Percentiles rank a stretch among this genome's conserved stretches.
These are phyloP conservation scores for Neopelma chrysocephalum DNA, from an alignment of 2,797 vertebrate genomes.

Conservation along the genomic window DNA sequence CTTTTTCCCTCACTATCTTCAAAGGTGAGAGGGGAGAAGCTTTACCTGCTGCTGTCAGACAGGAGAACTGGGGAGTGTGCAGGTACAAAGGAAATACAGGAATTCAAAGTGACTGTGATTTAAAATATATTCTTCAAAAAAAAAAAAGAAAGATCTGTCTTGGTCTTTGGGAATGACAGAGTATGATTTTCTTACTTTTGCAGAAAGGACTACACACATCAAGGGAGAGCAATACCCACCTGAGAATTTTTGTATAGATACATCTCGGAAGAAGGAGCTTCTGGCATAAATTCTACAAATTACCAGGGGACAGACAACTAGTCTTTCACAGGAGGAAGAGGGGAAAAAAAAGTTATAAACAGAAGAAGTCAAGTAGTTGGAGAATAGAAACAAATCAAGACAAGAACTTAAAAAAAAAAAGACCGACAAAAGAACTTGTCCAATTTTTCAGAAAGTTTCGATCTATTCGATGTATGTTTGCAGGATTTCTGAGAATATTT, in stretches of 20 bases:
- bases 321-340: not conserved
- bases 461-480: not conserved
- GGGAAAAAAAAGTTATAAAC: not conserved
- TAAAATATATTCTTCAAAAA: slow-evolving; percentile 24
- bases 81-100: not conserved
- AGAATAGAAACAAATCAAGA: slow-evolving; percentile 17
- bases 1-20: not conserved
- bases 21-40: not conserved
- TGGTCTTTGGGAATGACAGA: slow-evolving; percentile 15
- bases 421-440: not conserved
- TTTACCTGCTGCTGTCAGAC: slow-evolving; percentile 4
- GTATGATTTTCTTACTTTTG: slow-evolving; percentile 4
- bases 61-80: not conserved
- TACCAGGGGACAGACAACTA: slow-evolving; percentile 16
- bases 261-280: slow-evolving; percentile 31
- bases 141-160: not conserved
- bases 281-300: slow-evolving; percentile 26
- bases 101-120: slow-evolving; percentile 22
- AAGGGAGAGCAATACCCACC: not conserved
- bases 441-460: not conserved
- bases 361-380: not conserved
- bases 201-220: slow-evolving; percentile 18
- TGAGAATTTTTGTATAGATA: slow-evolving; percentile 30
- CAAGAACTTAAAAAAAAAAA: not conserved
- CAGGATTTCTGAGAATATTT: not conserved